Evolutionary conservation across 1,140 invertebrate genomes (phyloP), one percentile per base, ranked within the genome.

Genomic region (Mya arenaria): DNA sequence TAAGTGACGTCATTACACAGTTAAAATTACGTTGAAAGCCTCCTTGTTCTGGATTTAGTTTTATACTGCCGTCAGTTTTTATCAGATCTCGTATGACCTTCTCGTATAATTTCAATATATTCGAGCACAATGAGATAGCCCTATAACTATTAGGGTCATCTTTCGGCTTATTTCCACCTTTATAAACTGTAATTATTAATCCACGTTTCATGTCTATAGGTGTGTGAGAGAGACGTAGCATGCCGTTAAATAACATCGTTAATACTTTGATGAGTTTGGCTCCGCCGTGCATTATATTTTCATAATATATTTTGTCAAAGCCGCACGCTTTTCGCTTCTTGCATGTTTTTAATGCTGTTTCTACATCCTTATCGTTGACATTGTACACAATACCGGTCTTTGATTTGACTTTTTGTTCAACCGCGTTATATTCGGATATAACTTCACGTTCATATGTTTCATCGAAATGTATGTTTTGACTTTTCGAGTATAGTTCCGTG

Each of bases 311-410:
- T 36, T 13, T 10, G 25, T 65, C 62, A 37, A 30, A 10, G 6
- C 62, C 62, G 41, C 62, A 65, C 4, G 62, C 62, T 65, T 65
- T 65, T 3, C 62, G 6, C 25, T 65, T 65, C 41, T 37, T 65
- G n/a, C 62, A 65, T 8, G 30, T 37, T 8, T 65, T 5, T 28
- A 62, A 62, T 23, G 25, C 6, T 4, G 30, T 62, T 5, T 30
- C 15, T 6, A 62, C 28, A 25, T 32, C 36, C 36, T 62, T 32
- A 62, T 13, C 10, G 3, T 3, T 62, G 17, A 62, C 10, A 28
- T 23, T 28, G 4, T 62, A 30, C 19, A 17, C 17, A 3, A 32
- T 28, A 4, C 4, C 8, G 17, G 30, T 62, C 8, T 32, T 15
- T 32, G 36, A 32, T 30, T 62, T 62, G 30, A 5, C 36, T 28